phyloP scores from a whole-genome alignment of 2,888 invertebrate species.

The Axea sp. region DNA sequence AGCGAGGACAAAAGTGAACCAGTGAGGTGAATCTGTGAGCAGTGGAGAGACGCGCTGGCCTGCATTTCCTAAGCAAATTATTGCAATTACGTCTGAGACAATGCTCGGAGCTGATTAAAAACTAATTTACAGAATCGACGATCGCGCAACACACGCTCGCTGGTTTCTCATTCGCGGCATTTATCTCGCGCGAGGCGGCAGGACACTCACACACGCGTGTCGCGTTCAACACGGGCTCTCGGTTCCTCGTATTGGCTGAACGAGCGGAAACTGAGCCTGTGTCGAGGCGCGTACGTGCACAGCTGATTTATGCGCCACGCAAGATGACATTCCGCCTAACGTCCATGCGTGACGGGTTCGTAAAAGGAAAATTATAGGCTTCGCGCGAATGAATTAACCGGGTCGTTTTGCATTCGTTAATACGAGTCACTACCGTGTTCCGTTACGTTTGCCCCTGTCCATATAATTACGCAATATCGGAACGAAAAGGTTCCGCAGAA shows the following conservation, averaged over 20 bases:
- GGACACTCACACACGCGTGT: no score
- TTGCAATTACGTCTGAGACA: no score
- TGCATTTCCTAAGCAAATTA: no score
- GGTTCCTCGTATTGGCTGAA: slow-evolving; percentile 42
- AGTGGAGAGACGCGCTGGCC: no score
- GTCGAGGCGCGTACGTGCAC: slow-evolving; percentile 52
- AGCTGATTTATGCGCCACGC: slow-evolving; percentile 60
- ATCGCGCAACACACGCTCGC: slow-evolving; percentile 4
- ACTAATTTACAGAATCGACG: slow-evolving; percentile 7
- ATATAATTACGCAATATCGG: slow-evolving; percentile 73
- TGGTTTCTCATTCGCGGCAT: slow-evolving; percentile 28
- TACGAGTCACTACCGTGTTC: slow-evolving; percentile 53
- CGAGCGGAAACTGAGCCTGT: slow-evolving; percentile 59
- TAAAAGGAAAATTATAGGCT: slow-evolving; percentile 69
- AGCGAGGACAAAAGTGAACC: no score
- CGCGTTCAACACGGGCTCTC: slow-evolving; percentile 2
- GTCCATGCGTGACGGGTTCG: slow-evolving; percentile 67
- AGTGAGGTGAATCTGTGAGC: no score
- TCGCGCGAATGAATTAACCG: slow-evolving; percentile 61
- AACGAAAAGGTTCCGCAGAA: slow-evolving; percentile 62
- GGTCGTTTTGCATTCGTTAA: slow-evolving; percentile 62
- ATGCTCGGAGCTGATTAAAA: slow-evolving; percentile 10
- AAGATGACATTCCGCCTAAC: slow-evolving; percentile 62
- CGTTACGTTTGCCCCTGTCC: slow-evolving; percentile 70
- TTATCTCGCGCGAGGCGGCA: slow-evolving; percentile 14